Evolutionary conservation across 2,113 vertebrate genomes (phyloP).

Genomic region (Procavia capensis): DNA sequence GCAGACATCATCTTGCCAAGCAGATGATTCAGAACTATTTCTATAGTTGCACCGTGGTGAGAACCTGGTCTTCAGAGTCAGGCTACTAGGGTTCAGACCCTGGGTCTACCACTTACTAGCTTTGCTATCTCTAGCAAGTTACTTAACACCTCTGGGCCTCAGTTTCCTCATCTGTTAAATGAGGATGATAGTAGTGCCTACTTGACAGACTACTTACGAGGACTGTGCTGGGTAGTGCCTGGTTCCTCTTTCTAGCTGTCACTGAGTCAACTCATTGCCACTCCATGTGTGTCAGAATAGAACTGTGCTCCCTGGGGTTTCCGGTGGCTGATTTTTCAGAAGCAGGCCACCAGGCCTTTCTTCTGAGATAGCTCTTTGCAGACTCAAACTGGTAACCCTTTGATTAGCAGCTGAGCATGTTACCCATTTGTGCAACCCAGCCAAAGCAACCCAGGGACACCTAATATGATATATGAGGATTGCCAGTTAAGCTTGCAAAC

Average conservation of each 20-base stretch:
- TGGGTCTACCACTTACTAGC: background rate
- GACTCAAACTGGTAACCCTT: background rate
- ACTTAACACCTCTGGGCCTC: background rate
- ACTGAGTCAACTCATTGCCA: background rate
- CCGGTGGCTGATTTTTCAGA: background rate
- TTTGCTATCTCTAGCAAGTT: background rate
- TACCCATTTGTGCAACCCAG: background rate
- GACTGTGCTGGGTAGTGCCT: rapidly evolving
- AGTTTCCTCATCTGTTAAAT: background rate
- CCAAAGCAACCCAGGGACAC: background rate
- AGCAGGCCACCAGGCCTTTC: background rate
- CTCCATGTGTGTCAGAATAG: background rate
- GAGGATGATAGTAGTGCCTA: rapidly evolving
- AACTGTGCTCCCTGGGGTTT: background rate
- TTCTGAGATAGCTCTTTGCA: background rate
- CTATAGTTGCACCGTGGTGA: rapidly evolving
- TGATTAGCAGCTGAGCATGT: background rate
- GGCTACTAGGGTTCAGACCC: background rate
- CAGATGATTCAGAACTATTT: background rate
- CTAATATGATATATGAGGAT: background rate
- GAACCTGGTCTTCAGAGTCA: background rate
- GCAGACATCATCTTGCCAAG: background rate
- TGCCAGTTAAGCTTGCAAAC: no score
- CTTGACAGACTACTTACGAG: background rate
- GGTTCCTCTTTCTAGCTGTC: background rate